phyloP scores from a whole-genome alignment of 2,113 vertebrate species.

The Isichthys henryi region DNA sequence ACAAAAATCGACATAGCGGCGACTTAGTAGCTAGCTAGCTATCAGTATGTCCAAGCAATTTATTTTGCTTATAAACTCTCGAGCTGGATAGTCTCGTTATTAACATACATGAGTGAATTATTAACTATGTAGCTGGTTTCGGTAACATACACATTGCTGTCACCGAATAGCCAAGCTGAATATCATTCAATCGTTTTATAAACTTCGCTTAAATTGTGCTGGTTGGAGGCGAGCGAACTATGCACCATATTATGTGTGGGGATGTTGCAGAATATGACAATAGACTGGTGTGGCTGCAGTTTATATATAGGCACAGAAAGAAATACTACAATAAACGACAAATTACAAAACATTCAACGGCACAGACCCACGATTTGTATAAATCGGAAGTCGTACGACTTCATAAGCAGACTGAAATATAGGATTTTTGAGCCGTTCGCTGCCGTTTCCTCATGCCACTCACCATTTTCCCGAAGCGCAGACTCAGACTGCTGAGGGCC shows the following conservation, averaged over 20 bases:
- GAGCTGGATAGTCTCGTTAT: conserved; percentile 3
- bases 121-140: not conserved
- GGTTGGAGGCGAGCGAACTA: not conserved
- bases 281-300: conserved; percentile 44
- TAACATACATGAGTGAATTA: not conserved
- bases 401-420: not conserved
- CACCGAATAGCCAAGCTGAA: not conserved
- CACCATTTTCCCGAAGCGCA: conserved; percentile 52
- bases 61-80: conserved; percentile 7
- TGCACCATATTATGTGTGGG: conserved; percentile 12
- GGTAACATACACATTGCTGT: not conserved
- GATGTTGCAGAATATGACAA: conserved; percentile 39
- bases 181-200: not conserved
- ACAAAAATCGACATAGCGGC: not conserved
- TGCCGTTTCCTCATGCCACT: conserved; percentile 22
- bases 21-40: not conserved
- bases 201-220: not conserved
- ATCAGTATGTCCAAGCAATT: not conserved
- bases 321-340: not conserved
- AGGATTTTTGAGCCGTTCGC: not conserved
- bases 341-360: conserved; percentile 26
- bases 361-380: not conserved
- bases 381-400: not conserved
- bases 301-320: conserved; percentile 5
- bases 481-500: conserved; percentile 36